Evolutionary conservation across 2,888 invertebrate genomes (phyloP), one percentile per base, ranked within the genome.

Genomic region (Lampropteryx suffumata): DNA sequence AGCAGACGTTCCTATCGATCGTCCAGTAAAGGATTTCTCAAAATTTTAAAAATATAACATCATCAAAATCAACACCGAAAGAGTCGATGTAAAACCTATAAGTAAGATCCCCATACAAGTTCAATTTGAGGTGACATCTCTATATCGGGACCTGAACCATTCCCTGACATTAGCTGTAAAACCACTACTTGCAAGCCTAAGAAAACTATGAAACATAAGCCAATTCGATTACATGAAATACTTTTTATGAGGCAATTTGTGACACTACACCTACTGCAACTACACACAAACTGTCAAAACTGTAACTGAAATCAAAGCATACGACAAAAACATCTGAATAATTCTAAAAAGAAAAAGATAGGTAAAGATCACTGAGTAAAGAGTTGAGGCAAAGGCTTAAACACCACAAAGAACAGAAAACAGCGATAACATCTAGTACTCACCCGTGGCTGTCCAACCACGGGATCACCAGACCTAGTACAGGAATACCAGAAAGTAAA

Each of bases 101-200:
- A 28, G n/a, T 13, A 34, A 47, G 3, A 7, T 8, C 10, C 34
- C 10, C 6, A 29, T 47, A 21, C 13, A 24, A 29, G 24, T 29
- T 13, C 17, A 17, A 17, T 12, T 39, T 5, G 27, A 28, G 28
- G 17, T 6, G 6, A 27, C 4, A 47, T 27, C 3, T 33, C 27
- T 17, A 26, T 11, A 5, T 41, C 34, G 29, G 40, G 29, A 17
- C 29, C 28, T 1, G 39, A 37, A 3, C 41, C 17, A 3, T 28
- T 28, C 10, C 27, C 27, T 0, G 46, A 40, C 4, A 33, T 40
- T 17, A 39, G 26, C 12, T 45, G 44, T 14, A 30, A 35, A 21
- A 24, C 9, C 8, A 44, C 44, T 1, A 36, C 36, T 24, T 45
- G 44, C 30, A 45, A 12, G 4, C 44, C 24, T 0, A 36, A 33